Base-by-base conservation (phyloP, 1,140 invertebrate genomes). In the Eubasilissa regina region DNA sequence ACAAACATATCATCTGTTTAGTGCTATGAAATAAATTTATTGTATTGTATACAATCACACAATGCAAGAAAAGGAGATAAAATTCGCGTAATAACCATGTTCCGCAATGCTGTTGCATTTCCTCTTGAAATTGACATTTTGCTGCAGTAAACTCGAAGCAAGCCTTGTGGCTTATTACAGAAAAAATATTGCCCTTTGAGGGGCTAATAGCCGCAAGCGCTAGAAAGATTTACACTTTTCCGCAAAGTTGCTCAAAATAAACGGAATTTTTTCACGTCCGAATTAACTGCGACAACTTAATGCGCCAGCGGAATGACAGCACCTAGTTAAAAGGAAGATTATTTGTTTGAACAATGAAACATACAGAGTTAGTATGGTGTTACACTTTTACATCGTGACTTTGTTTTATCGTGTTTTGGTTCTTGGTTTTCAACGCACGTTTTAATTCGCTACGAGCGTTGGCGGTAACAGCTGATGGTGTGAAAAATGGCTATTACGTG, bases 401-500 rank as follows among this genome's bases (percentile, higher is more conserved):
- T 66, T 44, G 17, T 66, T 66, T 56, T 66, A 44, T 44, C 62
- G 17, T 21, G 45, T 48, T 70, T 53, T 10, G 11, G 56, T 75
- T 15, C 43, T 58, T 47, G 45, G 73, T 62, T 75, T 60, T 58
- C 58, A 43, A 11, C 15, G 51, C 80, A 75, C 80, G 80, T 77
- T 81, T 79, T 79, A 81, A 81, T 81, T 81, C 80, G 73, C 66
- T 79, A 60, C 60, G 43, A 79, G 19, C 72, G 72, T 48, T 68
- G 74, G 76, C 66, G 77, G 80, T 56, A 79, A 79, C 80, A 81
- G 80, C 80, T 81, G 80, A 81, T 79, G 80, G 80, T 73, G 64
- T 81, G 80, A 81, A 81, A 81, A 81, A 81, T 81, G 77, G 53
- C 56, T 35, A 25, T n/a, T 79, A 81, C 80, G 80, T 81, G 80